phyloP scores from a whole-genome alignment of 1,140 invertebrate species.

The Pogonomyrmex californicus region DNA sequence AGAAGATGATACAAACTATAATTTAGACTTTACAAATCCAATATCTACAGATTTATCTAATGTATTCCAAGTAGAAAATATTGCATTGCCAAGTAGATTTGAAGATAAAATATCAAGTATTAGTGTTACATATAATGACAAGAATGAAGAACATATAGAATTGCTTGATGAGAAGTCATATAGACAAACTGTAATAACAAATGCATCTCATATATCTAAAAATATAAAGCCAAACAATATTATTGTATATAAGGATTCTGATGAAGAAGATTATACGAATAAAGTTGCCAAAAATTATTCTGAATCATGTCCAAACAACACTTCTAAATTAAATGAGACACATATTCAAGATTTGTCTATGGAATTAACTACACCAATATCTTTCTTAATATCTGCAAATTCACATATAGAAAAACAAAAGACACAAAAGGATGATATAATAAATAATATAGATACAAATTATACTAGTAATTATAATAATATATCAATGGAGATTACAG shows the following conservation, averaged over 20 bases:
- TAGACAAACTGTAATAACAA: not conserved
- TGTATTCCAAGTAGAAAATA: not conserved
- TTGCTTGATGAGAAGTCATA: not conserved
- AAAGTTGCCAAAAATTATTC: not conserved
- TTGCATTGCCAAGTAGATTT: not conserved
- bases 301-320: conserved; percentile 1
- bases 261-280: not conserved
- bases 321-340: conserved; percentile 24
- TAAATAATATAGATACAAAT: not conserved
- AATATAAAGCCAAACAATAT: not conserved
- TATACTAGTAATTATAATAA: not conserved
- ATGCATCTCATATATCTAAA: not conserved
- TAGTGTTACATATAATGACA: not conserved
- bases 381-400: not conserved
- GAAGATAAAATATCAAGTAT: not conserved
- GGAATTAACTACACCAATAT: conserved; percentile 50
- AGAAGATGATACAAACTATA: not conserved
- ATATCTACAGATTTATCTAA: not conserved
- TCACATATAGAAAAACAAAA: not conserved
- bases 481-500: conserved; percentile 60
- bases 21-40: not conserved
- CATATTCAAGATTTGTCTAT: conserved; percentile 30
- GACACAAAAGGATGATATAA: not conserved
- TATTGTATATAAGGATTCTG: conserved; percentile 13
- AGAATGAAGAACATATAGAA: not conserved